Evolutionary conservation across 1,140 invertebrate genomes (phyloP).

Genomic region (Neodiprion fabricii): DNA sequence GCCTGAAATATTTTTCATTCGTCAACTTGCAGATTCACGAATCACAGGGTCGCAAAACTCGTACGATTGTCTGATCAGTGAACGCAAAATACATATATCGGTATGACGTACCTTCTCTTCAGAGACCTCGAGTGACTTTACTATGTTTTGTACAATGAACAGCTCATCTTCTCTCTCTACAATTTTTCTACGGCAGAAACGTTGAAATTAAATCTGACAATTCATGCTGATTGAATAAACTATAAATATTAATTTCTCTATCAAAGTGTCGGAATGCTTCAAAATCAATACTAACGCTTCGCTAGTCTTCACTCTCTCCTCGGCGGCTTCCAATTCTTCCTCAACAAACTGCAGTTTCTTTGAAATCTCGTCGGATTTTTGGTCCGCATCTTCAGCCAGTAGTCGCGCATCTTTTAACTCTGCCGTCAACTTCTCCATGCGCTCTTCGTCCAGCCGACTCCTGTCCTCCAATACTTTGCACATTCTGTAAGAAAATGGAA

Average conservation of each 20-base stretch:
- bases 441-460: slow-evolving; percentile 76
- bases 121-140: slow-evolving; percentile 58
- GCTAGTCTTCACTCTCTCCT: slow-evolving; percentile 87
- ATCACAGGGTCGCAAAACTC: slow-evolving; percentile 4
- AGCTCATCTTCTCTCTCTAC: slow-evolving; percentile 59
- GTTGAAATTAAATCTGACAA: no score
- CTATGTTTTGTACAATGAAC: slow-evolving; percentile 60
- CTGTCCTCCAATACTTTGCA: slow-evolving; percentile 82
- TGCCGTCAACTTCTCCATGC: slow-evolving; percentile 74
- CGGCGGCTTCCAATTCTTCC: slow-evolving; percentile 86
- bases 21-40: background rate
- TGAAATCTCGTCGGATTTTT: slow-evolving; percentile 85
- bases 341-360: slow-evolving; percentile 90
- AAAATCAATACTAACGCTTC: slow-evolving; percentile 71
- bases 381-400: slow-evolving; percentile 81
- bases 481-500: slow-evolving; percentile 63
- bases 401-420: slow-evolving; percentile 81
- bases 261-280: background rate
- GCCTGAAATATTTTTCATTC: slow-evolving; percentile 39
- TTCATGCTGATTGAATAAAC: background rate
- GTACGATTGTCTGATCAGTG: background rate
- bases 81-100: background rate
- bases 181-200: slow-evolving; percentile 49
- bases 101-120: slow-evolving; percentile 54
- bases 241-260: background rate